Evolutionary conservation across 2,888 invertebrate genomes (phyloP).

Genomic region (Ichneumoninae sp.): DNA sequence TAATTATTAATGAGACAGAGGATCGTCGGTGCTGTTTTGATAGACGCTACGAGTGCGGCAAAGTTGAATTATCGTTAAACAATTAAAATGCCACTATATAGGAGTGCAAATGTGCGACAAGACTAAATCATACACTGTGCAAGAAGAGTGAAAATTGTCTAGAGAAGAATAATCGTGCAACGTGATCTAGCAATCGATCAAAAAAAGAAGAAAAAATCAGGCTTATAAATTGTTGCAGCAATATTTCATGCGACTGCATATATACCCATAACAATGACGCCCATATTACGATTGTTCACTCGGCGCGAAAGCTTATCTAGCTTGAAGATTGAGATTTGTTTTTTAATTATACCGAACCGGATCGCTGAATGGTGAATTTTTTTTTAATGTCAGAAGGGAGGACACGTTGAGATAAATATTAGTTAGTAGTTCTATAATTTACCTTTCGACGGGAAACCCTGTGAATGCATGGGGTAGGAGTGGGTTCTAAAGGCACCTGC

Average conservation of each 20-base stretch:
- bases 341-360: constrained; percentile 27
- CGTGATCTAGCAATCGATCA: constrained; percentile 27
- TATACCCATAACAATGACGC: constrained; percentile 26
- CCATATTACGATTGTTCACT: constrained; percentile 30
- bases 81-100: constrained; percentile 17
- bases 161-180: constrained; percentile 36
- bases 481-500: constrained; percentile 83
- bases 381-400: constrained; percentile 25
- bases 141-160: constrained; percentile 11
- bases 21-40: neutral
- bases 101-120: constrained; percentile 45
- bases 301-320: constrained; percentile 20
- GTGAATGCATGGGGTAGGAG: constrained; percentile 85
- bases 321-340: constrained; percentile 2
- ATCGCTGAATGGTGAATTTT: constrained; percentile 22
- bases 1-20: constrained; percentile 13
- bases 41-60: neutral
- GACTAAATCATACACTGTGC: constrained; percentile 45
- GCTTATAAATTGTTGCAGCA: constrained; percentile 12
- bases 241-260: constrained; percentile 27
- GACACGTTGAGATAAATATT: constrained; percentile 66
- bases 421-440: constrained; percentile 82
- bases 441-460: constrained; percentile 87
- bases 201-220: constrained; percentile 37
- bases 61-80: neutral